Conservation (phyloP, 2,797 vertebrate species). For the Carduelis carduelis region DNA sequence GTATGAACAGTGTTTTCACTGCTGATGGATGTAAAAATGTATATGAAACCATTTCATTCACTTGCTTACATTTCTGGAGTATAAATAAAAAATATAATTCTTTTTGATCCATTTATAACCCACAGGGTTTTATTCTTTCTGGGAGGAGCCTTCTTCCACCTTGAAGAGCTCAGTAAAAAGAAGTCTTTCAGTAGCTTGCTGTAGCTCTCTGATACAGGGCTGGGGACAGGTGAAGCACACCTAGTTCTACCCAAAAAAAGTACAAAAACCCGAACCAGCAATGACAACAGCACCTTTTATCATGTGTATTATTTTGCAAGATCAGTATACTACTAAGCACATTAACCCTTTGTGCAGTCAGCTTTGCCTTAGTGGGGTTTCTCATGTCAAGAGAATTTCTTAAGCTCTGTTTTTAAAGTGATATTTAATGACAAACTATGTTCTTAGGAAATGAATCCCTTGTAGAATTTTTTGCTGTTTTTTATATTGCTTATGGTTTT, state of each 20-base stretch:
- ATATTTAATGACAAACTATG: neutral
- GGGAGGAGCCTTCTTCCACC: slow-evolving; percentile 59
- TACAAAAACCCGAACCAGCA: neutral
- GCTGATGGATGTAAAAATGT: slow-evolving; percentile 84
- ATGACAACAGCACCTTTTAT: neutral
- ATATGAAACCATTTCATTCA: slow-evolving; percentile 71
- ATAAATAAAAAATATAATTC: slow-evolving; percentile 84
- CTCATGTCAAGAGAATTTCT: neutral
- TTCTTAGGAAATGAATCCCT: neutral
- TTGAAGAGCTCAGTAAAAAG: slow-evolving; percentile 47
- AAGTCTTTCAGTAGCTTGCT: slow-evolving; percentile 40
- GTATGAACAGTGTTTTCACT: slow-evolving; percentile 82
- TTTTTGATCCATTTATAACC: slow-evolving; percentile 81
- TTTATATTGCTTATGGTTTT: neutral
- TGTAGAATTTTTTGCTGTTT: neutral
- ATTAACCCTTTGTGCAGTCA: neutral
- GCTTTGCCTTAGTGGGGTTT: neutral
- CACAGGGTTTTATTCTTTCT: slow-evolving; percentile 75
- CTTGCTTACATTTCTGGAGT: slow-evolving; percentile 79
- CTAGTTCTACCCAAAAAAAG: neutral
- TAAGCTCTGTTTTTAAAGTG: neutral
- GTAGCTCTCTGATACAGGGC: slow-evolving; percentile 25
- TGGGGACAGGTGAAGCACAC: neutral
- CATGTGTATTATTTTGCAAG: neutral
- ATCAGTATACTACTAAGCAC: neutral